phyloP scores from a whole-genome alignment of 2,888 invertebrate genomes.

The Agriopis leucophaearia region DNA sequence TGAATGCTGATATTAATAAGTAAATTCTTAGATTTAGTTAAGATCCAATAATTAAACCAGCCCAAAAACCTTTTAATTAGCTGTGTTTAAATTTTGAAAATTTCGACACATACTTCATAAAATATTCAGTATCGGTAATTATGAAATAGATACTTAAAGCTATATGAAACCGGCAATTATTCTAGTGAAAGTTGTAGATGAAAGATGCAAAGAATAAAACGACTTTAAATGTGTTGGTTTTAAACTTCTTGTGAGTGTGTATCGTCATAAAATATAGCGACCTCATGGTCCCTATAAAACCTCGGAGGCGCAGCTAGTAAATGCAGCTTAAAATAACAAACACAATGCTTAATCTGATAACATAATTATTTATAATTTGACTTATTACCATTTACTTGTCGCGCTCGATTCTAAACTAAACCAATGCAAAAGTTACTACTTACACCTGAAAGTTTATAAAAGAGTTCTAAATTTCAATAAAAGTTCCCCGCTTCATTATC shows the following conservation, averaged over 20 bases:
- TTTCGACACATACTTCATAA: neutral
- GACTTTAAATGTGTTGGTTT: no score
- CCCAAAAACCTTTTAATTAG: neutral
- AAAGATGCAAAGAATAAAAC: no score
- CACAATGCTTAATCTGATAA: no score
- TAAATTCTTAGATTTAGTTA: neutral
- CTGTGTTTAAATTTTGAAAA: neutral
- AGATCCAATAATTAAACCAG: neutral
- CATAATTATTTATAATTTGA: no score
- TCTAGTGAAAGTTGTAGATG: no score
- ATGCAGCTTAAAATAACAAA: no score
- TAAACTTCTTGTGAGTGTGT: no score
- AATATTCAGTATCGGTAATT: no score
- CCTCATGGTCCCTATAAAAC: no score
- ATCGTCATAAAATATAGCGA: no score
- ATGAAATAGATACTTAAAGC: neutral
- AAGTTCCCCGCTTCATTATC: slow-evolving; percentile 28
- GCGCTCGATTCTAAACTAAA: neutral
- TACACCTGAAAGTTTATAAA: slow-evolving; percentile 14
- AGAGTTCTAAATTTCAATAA: slow-evolving; percentile 10
- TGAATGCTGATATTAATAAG: slow-evolving; percentile 17
- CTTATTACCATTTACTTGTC: no score
- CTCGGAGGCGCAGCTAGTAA: no score
- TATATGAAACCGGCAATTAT: neutral
- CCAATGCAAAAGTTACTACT: neutral